Evolutionary conservation across 37 sponge, comb jelly and placozoan genomes (phyloP).

Genomic region (Crambe crambe): DNA sequence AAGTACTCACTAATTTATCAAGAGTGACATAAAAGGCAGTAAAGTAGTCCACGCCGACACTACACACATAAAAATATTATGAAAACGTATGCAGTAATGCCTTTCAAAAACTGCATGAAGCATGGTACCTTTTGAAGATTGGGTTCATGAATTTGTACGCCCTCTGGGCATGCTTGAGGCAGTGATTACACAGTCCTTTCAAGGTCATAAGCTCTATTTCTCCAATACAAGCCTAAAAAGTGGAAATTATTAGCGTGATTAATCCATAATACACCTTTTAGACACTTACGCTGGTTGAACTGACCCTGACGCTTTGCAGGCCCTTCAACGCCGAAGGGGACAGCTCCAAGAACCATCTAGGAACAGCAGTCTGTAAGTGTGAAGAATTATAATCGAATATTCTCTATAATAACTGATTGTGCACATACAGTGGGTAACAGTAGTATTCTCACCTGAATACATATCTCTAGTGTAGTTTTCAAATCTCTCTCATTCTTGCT

Average conservation of each 20-base stretch:
- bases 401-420: neutral
- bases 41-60: conserved; percentile 43
- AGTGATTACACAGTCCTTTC: conserved; percentile 25
- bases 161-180: conserved; percentile 19
- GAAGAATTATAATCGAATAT: neutral
- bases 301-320: neutral
- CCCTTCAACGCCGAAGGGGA: no score
- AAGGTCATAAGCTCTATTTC: conserved; percentile 19
- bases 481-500: neutral
- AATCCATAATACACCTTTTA: neutral
- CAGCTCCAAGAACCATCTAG: conserved; percentile 19
- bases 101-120: neutral
- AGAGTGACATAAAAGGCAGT: conserved; percentile 23
- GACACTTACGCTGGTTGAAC: neutral
- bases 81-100: no score
- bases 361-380: conserved; percentile 8
- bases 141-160: conserved; percentile 11
- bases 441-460: conserved; percentile 18
- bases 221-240: neutral
- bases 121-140: conserved; percentile 27
- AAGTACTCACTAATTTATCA: conserved; percentile 48
- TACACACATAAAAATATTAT: neutral
- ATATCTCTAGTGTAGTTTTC: conserved; percentile 3
- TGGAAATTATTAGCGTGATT: neutral
- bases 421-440: neutral